Evolutionary conservation across 2,888 invertebrate species (phyloP).

Genomic region (Lissonota sp.): DNA sequence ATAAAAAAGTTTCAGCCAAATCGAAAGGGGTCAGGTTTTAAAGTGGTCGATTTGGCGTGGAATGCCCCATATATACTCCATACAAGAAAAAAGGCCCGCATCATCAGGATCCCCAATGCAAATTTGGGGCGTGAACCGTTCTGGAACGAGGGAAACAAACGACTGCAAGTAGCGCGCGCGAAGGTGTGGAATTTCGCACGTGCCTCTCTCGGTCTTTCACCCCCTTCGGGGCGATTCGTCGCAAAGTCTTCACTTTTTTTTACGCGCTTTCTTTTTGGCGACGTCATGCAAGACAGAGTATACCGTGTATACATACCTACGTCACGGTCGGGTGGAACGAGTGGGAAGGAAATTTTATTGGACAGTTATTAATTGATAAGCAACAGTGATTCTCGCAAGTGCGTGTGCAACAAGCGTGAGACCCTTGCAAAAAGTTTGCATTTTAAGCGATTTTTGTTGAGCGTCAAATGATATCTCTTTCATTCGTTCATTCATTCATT

Average conservation of each 20-base stretch:
- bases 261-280: constrained; percentile 10
- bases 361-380: constrained; percentile 61
- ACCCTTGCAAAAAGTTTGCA: not conserved
- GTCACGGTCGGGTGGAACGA: constrained; percentile 37
- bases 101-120: constrained; percentile 50
- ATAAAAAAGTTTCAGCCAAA: too few relatives aligned
- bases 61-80: too few relatives aligned
- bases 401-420: constrained; percentile 51
- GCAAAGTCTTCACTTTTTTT: constrained; percentile 27
- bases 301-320: constrained; percentile 8
- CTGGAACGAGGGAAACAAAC: constrained; percentile 64
- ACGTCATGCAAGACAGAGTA: constrained; percentile 52
- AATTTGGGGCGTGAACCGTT: constrained; percentile 65
- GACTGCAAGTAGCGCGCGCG: constrained; percentile 49
- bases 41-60: too few relatives aligned
- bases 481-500: constrained; percentile 28
- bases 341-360: constrained; percentile 41
- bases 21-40: too few relatives aligned
- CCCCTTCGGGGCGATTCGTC: constrained; percentile 29
- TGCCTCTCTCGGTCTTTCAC: not conserved
- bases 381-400: constrained; percentile 24
- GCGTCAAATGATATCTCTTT: not conserved
- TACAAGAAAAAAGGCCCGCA: not conserved
- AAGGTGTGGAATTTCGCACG: constrained; percentile 62
- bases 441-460: constrained; percentile 44